Conservation (phyloP, 2,888 invertebrate species). For the Pediacus dermestoides region DNA sequence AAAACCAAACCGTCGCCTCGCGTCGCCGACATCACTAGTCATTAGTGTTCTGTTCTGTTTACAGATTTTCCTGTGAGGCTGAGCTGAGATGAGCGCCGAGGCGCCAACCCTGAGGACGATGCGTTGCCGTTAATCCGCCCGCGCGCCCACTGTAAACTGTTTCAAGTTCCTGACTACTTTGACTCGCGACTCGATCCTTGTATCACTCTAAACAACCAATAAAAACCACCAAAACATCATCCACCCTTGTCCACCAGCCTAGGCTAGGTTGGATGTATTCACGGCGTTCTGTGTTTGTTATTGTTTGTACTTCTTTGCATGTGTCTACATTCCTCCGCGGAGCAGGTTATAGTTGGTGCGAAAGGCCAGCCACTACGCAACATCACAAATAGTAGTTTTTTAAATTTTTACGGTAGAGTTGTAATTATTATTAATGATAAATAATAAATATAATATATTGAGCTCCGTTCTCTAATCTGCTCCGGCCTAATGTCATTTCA, state of each 20-base stretch:
- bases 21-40: slow-evolving; percentile 35
- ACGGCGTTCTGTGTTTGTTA: slow-evolving; percentile 29
- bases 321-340: slow-evolving; percentile 44
- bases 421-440: too few species aligned
- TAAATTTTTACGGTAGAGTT: slow-evolving; percentile 37
- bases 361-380: slow-evolving; percentile 26
- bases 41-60: slow-evolving; percentile 51
- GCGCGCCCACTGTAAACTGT: slow-evolving; percentile 14
- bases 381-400: slow-evolving; percentile 37
- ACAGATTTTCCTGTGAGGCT: slow-evolving; percentile 52
- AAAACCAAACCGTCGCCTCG: slow-evolving; percentile 6
- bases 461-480: slow-evolving; percentile 36
- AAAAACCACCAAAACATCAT: slow-evolving; percentile 25
- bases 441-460: slow-evolving; percentile 22
- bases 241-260: slow-evolving; percentile 45
- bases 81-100: slow-evolving; percentile 40
- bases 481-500: slow-evolving; percentile 37
- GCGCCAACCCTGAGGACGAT: slow-evolving; percentile 27
- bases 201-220: slow-evolving; percentile 28
- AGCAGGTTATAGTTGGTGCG: slow-evolving; percentile 36
- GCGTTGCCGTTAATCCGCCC: slow-evolving; percentile 26
- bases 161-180: slow-evolving; percentile 37
- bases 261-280: slow-evolving; percentile 46
- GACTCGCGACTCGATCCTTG: slow-evolving; percentile 26
- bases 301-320: slow-evolving; percentile 36